phyloP scores from a whole-genome alignment of 2,888 invertebrate species.

The Bugula neritina region DNA sequence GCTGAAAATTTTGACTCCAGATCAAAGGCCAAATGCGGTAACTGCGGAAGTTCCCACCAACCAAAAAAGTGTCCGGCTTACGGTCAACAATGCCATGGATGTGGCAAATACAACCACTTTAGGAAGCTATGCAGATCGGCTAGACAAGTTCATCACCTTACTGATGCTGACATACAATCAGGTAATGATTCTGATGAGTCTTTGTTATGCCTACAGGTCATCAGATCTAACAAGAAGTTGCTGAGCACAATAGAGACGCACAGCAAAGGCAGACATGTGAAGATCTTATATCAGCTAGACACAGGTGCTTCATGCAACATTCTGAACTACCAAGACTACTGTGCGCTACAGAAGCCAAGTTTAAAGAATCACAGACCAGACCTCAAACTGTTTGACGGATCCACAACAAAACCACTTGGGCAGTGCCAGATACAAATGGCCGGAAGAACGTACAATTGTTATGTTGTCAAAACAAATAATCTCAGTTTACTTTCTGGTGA shows the following conservation, averaged over 20 bases:
- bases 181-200: slow-evolving; percentile 10
- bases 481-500: slow-evolving; percentile 1
- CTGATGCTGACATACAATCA: neutral
- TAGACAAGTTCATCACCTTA: neutral
- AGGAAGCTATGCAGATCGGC: neutral
- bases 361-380: neutral
- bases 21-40: neutral
- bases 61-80: slow-evolving; percentile 16
- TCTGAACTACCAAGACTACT: slow-evolving; percentile 11
- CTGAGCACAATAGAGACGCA: neutral
- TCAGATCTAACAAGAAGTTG: slow-evolving; percentile 4
- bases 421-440: neutral
- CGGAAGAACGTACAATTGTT: too few relatives aligned
- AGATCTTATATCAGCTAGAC: neutral
- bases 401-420: neutral
- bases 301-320: slow-evolving; percentile 16
- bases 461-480: neutral
- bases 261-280: neutral
- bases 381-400: slow-evolving; percentile 6
- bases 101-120: slow-evolving; percentile 21
- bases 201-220: neutral
- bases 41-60: neutral
- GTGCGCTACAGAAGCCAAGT: neutral
- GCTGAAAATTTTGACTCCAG: neutral
- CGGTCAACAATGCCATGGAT: slow-evolving; percentile 17